phyloP scores from a whole-genome alignment of 2,797 vertebrate genomes.

The Cyclopterus lumpus region DNA sequence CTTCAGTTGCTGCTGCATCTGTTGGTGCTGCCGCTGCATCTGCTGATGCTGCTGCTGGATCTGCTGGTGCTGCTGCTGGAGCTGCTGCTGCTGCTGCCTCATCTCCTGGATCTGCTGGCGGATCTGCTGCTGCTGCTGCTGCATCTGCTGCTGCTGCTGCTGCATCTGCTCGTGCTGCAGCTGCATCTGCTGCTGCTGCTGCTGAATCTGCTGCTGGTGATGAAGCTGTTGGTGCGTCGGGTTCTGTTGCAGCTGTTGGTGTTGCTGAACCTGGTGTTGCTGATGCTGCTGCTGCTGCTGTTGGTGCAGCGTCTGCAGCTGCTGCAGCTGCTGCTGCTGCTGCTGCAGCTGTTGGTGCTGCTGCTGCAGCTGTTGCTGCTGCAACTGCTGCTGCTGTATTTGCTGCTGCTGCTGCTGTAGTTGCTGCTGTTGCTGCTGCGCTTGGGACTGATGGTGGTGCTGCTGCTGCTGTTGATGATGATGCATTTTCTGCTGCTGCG shows the following conservation, averaged over 20 bases:
- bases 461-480: slow-evolving; percentile 68
- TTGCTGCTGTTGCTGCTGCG: slow-evolving; percentile 56
- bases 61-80: slow-evolving; percentile 87
- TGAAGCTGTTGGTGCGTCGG: slow-evolving; percentile 70
- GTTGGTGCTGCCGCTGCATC: slow-evolving; percentile 87
- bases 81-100: slow-evolving; percentile 86
- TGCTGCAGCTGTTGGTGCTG: slow-evolving; percentile 61
- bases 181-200: slow-evolving; percentile 81
- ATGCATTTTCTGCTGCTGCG: slow-evolving; percentile 63
- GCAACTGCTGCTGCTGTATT: slow-evolving; percentile 45
- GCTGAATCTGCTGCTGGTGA: slow-evolving; percentile 72
- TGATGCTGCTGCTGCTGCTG: slow-evolving; percentile 71
- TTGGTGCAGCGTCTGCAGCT: slow-evolving; percentile 63
- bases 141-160: slow-evolving; percentile 85
- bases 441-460: slow-evolving; percentile 53
- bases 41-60: slow-evolving; percentile 87
- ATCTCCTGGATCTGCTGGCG: slow-evolving; percentile 84
- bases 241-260: slow-evolving; percentile 73
- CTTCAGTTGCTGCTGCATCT: slow-evolving; percentile 87
- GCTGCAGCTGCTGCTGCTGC: slow-evolving; percentile 67
- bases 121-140: slow-evolving; percentile 85
- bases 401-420: slow-evolving; percentile 46
- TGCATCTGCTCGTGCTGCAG: slow-evolving; percentile 84
- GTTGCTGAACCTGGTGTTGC: slow-evolving; percentile 73
- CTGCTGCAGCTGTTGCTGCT: slow-evolving; percentile 48